Evolutionary conservation across 37 sponge, comb jelly and placozoan species (phyloP).

Genomic region (Bolinopsis microptera): DNA sequence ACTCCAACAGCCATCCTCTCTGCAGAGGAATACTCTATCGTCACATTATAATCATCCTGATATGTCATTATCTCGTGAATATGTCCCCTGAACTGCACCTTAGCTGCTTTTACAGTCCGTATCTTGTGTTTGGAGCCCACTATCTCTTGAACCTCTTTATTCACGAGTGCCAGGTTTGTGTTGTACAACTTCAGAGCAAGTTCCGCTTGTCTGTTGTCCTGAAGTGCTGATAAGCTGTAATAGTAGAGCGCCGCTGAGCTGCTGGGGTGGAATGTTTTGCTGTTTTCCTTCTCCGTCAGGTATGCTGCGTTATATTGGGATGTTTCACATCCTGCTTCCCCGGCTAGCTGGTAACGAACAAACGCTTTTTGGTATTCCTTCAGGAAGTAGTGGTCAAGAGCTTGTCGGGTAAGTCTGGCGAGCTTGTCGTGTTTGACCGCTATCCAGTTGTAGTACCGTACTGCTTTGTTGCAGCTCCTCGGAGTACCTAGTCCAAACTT

Average conservation of each 20-base stretch:
- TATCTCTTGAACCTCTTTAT: not conserved
- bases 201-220: slow-evolving; percentile 47
- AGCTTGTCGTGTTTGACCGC: slow-evolving; percentile 43
- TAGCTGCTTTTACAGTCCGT: slow-evolving; percentile 12
- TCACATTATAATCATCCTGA: slow-evolving; percentile 1
- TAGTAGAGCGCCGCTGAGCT: slow-evolving; percentile 37
- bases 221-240: not conserved
- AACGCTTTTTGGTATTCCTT: slow-evolving; percentile 65
- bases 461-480: slow-evolving; percentile 51
- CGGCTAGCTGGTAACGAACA: slow-evolving; percentile 31
- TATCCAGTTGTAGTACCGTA: slow-evolving; percentile 60
- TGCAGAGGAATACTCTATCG: slow-evolving; percentile 40
- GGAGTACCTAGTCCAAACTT: slow-evolving; percentile 51
- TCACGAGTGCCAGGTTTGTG: not conserved
- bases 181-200: slow-evolving; percentile 49
- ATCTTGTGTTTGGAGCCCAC: slow-evolving; percentile 25
- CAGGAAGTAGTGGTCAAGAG: slow-evolving; percentile 50
- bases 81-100: slow-evolving; percentile 26
- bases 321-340: slow-evolving; percentile 43
- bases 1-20: slow-evolving; percentile 62
- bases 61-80: slow-evolving; percentile 15
- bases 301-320: slow-evolving; percentile 63
- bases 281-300: slow-evolving; percentile 42
- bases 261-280: slow-evolving; percentile 65
- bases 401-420: slow-evolving; percentile 32